phyloP scores from a whole-genome alignment of 2,888 invertebrate species.

The Mythimna lalbum region DNA sequence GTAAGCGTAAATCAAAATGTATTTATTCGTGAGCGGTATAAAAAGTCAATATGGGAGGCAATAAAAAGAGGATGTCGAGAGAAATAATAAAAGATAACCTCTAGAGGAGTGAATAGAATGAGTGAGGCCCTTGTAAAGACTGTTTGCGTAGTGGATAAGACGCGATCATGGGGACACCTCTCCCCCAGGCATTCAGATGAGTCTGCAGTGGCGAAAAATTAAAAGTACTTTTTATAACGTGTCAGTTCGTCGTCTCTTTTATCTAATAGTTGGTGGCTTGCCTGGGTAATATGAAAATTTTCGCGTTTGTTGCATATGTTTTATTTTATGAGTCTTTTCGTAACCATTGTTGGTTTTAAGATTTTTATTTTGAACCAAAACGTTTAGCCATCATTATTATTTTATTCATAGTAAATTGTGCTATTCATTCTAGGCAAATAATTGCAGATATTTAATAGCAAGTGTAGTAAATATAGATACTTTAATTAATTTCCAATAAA shows the following conservation, averaged over 20 bases:
- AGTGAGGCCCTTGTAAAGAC: conserved; percentile 88
- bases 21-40: conserved; percentile 89
- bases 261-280: conserved; percentile 61
- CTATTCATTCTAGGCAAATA: too few species aligned
- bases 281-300: conserved; percentile 9
- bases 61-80: conserved; percentile 87
- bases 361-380: neutral
- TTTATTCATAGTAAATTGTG: neutral
- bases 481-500: neutral
- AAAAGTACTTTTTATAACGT: conserved; percentile 81
- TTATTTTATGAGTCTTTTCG: conserved; percentile 26
- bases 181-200: conserved; percentile 78
- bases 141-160: conserved; percentile 90
- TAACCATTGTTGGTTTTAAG: neutral
- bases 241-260: conserved; percentile 66
- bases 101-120: conserved; percentile 87
- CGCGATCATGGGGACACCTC: conserved; percentile 88
- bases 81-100: conserved; percentile 90
- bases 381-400: neutral
- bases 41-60: conserved; percentile 90
- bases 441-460: neutral
- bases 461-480: neutral
- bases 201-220: conserved; percentile 80
- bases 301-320: conserved; percentile 17
- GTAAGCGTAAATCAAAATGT: conserved; percentile 89